These are phyloP conservation scores for Clinocottus analis DNA, from an alignment of 2,113 vertebrate genomes.

Conservation along the genomic window DNA sequence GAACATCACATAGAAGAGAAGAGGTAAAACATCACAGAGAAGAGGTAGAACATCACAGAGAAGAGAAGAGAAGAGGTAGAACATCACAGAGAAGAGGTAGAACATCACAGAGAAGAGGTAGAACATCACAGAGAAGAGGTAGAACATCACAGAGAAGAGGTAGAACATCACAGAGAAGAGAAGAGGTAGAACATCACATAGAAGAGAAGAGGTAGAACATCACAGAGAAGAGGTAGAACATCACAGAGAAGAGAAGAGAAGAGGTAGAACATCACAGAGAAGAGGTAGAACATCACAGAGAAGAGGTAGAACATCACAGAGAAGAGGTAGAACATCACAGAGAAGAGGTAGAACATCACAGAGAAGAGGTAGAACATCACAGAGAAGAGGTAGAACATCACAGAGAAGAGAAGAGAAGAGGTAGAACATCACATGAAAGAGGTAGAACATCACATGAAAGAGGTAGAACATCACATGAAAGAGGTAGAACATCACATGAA, in stretches of 20 bases:
- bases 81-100: too few relatives aligned
- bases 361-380: too few relatives aligned
- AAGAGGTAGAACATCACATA: background rate
- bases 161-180: too few relatives aligned
- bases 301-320: too few relatives aligned
- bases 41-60: background rate
- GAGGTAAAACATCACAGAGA: too few relatives aligned
- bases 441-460: too few relatives aligned
- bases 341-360: background rate
- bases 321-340: background rate
- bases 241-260: background rate
- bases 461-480: background rate
- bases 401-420: too few relatives aligned
- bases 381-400: background rate
- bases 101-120: background rate
- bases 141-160: background rate
- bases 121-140: too few relatives aligned
- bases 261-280: too few relatives aligned
- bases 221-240: too few relatives aligned
- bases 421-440: background rate
- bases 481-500: too few relatives aligned
- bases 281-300: background rate
- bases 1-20: background rate
- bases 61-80: background rate
- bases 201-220: background rate